A percentile compares a stretch with the other conserved stretches of the same genome.
These are phyloP conservation scores for Chloroceryle amazona DNA, from an alignment of 2,797 vertebrate genomes.

Conservation along the genomic window DNA sequence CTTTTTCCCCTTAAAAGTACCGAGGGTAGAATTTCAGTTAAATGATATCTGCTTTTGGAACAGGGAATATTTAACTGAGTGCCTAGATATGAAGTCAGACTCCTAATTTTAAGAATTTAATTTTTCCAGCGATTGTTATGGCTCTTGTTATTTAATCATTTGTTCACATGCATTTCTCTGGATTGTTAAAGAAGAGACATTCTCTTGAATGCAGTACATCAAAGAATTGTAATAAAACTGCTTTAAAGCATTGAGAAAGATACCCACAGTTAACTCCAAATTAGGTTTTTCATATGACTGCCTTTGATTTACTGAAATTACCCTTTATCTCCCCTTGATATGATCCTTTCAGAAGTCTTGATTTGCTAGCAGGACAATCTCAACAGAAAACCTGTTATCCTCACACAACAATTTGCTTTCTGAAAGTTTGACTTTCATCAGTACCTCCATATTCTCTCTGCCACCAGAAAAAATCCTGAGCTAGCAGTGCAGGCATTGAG, in stretches of 20 bases:
- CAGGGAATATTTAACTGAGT: background rate
- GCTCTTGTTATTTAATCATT: background rate
- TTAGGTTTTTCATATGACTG: background rate
- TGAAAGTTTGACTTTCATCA: background rate
- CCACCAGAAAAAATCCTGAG: background rate
- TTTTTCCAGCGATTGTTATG: background rate
- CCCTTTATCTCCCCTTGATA: background rate
- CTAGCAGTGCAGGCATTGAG: background rate
- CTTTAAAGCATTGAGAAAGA: background rate
- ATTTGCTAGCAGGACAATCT: background rate
- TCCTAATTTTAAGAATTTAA: background rate
- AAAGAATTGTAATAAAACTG: background rate
- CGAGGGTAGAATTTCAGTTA: background rate
- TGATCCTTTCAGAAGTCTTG: background rate
- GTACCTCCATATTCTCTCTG: background rate
- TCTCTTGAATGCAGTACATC: background rate
- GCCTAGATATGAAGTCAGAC: background rate
- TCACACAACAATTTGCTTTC: background rate
- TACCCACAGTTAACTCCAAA: background rate
- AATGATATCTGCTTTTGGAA: background rate
- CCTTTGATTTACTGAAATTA: background rate
- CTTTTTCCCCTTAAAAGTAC: background rate
- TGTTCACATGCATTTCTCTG: background rate
- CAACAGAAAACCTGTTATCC: background rate
- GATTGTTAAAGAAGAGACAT: background rate